Evolutionary conservation across 2,888 invertebrate species (phyloP).

Genomic region (Monopis laevigella): DNA sequence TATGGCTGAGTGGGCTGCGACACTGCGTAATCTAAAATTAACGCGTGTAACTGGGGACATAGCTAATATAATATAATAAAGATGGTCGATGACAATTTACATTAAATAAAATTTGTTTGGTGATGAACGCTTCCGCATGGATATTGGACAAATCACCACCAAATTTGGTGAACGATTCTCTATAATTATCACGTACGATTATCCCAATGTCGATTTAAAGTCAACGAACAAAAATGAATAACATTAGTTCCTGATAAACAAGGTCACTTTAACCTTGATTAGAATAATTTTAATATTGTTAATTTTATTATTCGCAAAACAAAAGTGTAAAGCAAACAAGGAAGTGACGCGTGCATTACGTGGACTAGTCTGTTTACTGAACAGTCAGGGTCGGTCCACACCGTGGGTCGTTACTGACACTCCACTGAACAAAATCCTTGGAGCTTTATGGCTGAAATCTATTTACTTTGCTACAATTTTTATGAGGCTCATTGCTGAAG

Average conservation of each 20-base stretch:
- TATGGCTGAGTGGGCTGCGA: too few species aligned
- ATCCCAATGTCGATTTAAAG: slow-evolving; percentile 3
- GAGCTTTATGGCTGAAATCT: too few species aligned
- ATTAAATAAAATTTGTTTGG: too few species aligned
- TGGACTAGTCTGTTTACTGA: slow-evolving; percentile 12
- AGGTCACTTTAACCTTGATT: slow-evolving; percentile 51
- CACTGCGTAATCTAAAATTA: too few species aligned
- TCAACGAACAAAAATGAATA: slow-evolving; percentile 10
- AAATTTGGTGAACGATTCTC: not conserved
- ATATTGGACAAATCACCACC: too few species aligned
- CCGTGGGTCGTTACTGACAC: not conserved
- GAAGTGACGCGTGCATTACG: slow-evolving; percentile 30
- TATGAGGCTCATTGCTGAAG: too few species aligned
- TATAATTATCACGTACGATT: slow-evolving; percentile 5
- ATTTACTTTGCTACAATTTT: too few species aligned
- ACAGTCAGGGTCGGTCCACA: slow-evolving; percentile 3
- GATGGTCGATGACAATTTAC: too few species aligned
- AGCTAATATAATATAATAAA: too few species aligned
- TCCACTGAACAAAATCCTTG: slow-evolving; percentile 5
- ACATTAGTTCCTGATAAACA: slow-evolving; percentile 46
- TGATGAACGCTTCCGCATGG: too few species aligned
- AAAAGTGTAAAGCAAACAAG: slow-evolving; percentile 52
- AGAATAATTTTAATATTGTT: slow-evolving; percentile 33
- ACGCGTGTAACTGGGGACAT: too few species aligned
- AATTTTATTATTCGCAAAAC: slow-evolving; percentile 46